Evolutionary conservation across 2,797 vertebrate species (phyloP).

Genomic region (Xiphophorus birchmanni): DNA sequence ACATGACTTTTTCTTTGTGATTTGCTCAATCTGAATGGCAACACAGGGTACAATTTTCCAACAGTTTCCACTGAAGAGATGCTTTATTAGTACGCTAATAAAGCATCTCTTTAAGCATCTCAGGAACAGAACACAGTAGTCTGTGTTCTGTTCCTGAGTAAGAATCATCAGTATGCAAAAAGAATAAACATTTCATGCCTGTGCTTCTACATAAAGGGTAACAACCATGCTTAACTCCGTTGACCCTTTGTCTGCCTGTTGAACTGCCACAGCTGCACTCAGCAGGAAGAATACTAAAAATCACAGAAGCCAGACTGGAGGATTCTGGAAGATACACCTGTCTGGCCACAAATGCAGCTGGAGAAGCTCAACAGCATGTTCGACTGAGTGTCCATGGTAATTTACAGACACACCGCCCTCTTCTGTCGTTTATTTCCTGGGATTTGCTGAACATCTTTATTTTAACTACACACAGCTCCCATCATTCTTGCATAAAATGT

Average conservation of each 20-base stretch:
- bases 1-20: no score
- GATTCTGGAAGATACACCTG: conserved; percentile 93
- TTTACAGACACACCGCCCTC: conserved; percentile 24
- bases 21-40: not conserved
- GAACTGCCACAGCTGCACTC: conserved; percentile 87
- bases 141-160: not conserved
- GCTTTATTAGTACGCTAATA: not conserved
- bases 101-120: no score
- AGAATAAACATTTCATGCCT: not conserved
- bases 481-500: conserved; percentile 24
- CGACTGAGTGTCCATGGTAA: conserved; percentile 93
- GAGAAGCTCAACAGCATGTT: conserved; percentile 89
- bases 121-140: no score
- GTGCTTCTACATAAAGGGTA: not conserved
- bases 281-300: conserved; percentile 86
- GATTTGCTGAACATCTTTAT: conserved; percentile 18
- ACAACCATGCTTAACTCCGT: not conserved
- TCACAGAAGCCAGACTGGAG: conserved; percentile 83
- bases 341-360: conserved; percentile 94
- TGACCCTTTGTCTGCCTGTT: conserved; percentile 20
- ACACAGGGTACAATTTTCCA: not conserved
- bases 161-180: not conserved
- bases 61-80: not conserved
- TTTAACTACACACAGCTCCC: conserved; percentile 23
- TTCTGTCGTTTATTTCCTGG: conserved; percentile 19